Evolutionary conservation across 2,888 invertebrate genomes (phyloP).

Genomic region (Coleophora flavipennella): DNA sequence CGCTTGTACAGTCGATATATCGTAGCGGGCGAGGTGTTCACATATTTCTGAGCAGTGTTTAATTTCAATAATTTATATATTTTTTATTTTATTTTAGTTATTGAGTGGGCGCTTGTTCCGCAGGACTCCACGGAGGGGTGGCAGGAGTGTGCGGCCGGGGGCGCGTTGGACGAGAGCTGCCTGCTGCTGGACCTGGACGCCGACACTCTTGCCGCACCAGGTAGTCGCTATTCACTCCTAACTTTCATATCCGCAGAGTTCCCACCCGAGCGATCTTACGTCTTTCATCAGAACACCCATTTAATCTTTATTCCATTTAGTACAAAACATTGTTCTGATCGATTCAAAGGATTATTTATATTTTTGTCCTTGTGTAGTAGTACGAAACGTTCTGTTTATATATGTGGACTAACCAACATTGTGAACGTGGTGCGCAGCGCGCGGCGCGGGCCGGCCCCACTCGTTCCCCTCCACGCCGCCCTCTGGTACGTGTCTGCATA

Average conservation of each 20-base stretch:
- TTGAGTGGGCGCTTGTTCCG: not conserved
- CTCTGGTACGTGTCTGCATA: slow-evolving; percentile 71
- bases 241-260: too few species aligned
- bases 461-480: slow-evolving; percentile 74
- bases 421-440: slow-evolving; percentile 28
- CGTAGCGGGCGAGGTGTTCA: too few species aligned
- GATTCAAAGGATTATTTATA: too few species aligned
- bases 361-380: too few species aligned
- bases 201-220: slow-evolving; percentile 25
- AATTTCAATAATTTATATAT: too few species aligned
- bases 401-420: slow-evolving; percentile 8
- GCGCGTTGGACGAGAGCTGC: slow-evolving; percentile 55
- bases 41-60: too few species aligned
- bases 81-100: too few species aligned
- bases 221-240: too few species aligned
- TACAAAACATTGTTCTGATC: slow-evolving; percentile 48
- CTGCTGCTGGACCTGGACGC: slow-evolving; percentile 58
- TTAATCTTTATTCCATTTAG: too few species aligned
- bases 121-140: slow-evolving; percentile 64
- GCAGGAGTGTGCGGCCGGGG: slow-evolving; percentile 44
- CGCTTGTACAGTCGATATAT: too few species aligned
- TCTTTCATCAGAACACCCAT: too few species aligned
- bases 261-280: too few species aligned
- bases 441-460: slow-evolving; percentile 42
- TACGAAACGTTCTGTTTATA: slow-evolving; percentile 16